Percentiles rank a stretch among this genome's conserved stretches.
These are phyloP conservation scores for Gymnogyps californianus DNA, from an alignment of 2,113 vertebrate species.

Conservation along the genomic window DNA sequence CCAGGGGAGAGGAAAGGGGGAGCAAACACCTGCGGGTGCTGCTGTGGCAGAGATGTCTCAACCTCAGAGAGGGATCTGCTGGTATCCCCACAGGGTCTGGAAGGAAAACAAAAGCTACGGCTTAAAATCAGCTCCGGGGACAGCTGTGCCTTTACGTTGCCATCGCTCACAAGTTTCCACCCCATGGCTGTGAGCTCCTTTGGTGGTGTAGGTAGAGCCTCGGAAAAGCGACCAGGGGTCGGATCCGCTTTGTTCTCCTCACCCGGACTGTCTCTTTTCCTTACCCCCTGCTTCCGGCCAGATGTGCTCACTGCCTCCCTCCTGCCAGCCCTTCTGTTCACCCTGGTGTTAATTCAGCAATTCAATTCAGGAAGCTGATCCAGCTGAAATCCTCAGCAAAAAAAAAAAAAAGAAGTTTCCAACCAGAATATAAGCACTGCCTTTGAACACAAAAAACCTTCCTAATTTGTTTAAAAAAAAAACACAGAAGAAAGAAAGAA, in stretches of 20 bases:
- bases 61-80: neutral
- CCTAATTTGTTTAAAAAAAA: neutral
- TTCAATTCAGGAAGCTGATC: constrained; percentile 44
- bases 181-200: neutral
- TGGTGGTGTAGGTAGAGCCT: neutral
- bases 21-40: neutral
- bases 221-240: neutral
- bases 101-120: neutral
- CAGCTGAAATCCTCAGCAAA: constrained; percentile 28
- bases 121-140: neutral
- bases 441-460: constrained; percentile 8
- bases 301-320: neutral
- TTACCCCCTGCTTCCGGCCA: constrained; percentile 33
- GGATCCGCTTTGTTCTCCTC: neutral
- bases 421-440: neutral
- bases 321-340: neutral
- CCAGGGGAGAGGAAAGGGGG: neutral
- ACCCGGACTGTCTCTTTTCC: neutral
- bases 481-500: neutral
- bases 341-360: constrained; percentile 20
- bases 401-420: neutral
- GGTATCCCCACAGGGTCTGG: neutral
- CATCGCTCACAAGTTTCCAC: neutral
- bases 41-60: neutral
- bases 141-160: neutral